Conservation (phyloP, 92 coral and sea anemone species). For the Paramuricea clavata region DNA sequence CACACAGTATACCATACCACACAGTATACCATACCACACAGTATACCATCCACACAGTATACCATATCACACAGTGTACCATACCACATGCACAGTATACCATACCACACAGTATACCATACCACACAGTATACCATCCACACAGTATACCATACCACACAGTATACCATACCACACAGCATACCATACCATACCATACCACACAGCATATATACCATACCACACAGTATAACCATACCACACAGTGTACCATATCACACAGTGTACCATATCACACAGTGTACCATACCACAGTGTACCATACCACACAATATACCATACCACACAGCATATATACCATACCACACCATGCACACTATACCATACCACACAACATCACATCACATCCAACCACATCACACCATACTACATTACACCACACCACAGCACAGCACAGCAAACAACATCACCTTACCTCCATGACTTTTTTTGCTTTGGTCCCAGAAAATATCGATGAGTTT, state of each 20-base stretch:
- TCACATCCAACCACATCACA: neutral
- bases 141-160: neutral
- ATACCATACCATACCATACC: neutral
- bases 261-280: neutral
- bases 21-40: constrained; percentile 69
- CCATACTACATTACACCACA: neutral
- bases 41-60: neutral
- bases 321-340: neutral
- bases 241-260: constrained; percentile 22
- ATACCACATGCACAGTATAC: neutral
- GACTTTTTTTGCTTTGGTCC: constrained; percentile 96
- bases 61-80: neutral
- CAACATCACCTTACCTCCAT: constrained; percentile 81
- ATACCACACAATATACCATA: neutral
- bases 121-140: neutral
- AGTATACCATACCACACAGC: neutral
- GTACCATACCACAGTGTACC: neutral
- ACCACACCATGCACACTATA: neutral
- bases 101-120: neutral
- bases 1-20: neutral
- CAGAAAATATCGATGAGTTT: constrained; percentile 89
- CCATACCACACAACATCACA: constrained; percentile 16
- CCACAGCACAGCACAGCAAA: neutral
- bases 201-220: neutral
- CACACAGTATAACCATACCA: constrained; percentile 54